These are phyloP conservation scores for Aegypius monachus DNA, from an alignment of 2,113 vertebrate genomes.

Conservation along the genomic window DNA sequence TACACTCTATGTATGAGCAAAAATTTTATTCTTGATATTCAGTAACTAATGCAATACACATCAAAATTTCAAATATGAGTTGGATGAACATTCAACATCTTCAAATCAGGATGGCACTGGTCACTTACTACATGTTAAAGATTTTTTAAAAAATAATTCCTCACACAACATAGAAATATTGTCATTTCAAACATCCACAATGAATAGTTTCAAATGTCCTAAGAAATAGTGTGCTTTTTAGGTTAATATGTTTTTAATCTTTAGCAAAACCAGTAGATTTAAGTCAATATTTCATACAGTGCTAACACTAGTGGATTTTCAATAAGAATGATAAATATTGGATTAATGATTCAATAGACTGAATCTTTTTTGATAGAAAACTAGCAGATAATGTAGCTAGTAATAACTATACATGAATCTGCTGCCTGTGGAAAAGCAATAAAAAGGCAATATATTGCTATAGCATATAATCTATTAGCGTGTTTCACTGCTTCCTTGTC, in stretches of 20 bases:
- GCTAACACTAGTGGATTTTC: slow-evolving; percentile 67
- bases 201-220: slow-evolving; percentile 72
- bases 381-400: slow-evolving; percentile 69
- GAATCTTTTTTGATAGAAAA: slow-evolving; percentile 72
- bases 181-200: slow-evolving; percentile 67
- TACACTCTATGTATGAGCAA: slow-evolving; percentile 69
- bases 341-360: slow-evolving; percentile 76
- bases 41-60: slow-evolving; percentile 75
- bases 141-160: neutral
- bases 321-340: slow-evolving; percentile 74
- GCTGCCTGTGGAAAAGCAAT: slow-evolving; percentile 58
- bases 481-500: slow-evolving; percentile 50
- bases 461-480: slow-evolving; percentile 68
- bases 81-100: slow-evolving; percentile 72
- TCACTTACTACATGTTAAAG: slow-evolving; percentile 59
- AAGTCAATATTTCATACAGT: slow-evolving; percentile 68
- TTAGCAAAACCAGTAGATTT: slow-evolving; percentile 72
- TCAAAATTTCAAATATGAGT: slow-evolving; percentile 75
- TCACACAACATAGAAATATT: slow-evolving; percentile 64
- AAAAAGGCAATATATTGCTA: slow-evolving; percentile 67
- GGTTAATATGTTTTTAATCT: slow-evolving; percentile 74
- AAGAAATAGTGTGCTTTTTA: slow-evolving; percentile 67
- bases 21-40: slow-evolving; percentile 79
- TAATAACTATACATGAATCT: slow-evolving; percentile 72
- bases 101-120: slow-evolving; percentile 58